phyloP scores from a whole-genome alignment of 2,797 vertebrate genomes.

The Pantherophis alleghaniensis region DNA sequence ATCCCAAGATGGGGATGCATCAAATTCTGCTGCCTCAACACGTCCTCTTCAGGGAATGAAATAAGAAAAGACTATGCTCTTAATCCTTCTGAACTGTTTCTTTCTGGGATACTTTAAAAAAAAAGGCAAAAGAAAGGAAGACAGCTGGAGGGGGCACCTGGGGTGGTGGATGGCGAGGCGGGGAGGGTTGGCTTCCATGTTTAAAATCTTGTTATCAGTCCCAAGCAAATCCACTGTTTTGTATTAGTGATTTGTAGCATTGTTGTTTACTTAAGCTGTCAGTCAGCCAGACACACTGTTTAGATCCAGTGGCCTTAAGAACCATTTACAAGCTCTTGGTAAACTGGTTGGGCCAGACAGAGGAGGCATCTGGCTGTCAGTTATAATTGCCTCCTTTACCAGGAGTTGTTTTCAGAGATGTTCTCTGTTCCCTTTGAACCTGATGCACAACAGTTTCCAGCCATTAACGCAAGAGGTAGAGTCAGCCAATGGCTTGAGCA shows the following conservation, averaged over 20 bases:
- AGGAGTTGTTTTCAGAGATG: constrained; percentile 71
- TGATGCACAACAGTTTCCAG: constrained; percentile 73
- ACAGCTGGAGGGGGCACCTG: neutral
- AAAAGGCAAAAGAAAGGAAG: neutral
- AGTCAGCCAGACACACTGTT: constrained; percentile 55
- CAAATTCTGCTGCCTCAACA: constrained; percentile 44
- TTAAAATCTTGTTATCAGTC: constrained; percentile 66
- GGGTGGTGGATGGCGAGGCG: neutral
- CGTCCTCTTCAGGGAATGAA: constrained; percentile 43
- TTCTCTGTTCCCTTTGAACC: constrained; percentile 74
- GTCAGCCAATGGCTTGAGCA: constrained; percentile 64
- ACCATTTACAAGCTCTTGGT: constrained; percentile 74
- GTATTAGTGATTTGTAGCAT: constrained; percentile 63
- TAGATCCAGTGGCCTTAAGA: constrained; percentile 68
- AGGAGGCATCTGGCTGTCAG: constrained; percentile 79
- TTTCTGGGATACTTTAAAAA: constrained; percentile 32
- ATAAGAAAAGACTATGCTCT: constrained; percentile 41
- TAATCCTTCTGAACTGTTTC: constrained; percentile 47
- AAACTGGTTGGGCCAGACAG: constrained; percentile 73
- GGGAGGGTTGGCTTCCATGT: constrained; percentile 47
- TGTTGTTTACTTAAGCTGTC: constrained; percentile 67
- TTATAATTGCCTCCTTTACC: constrained; percentile 82
- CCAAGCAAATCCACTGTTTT: constrained; percentile 31
- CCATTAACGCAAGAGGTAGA: constrained; percentile 67
- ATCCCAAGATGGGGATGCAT: constrained; percentile 26